Percentiles rank a stretch among this genome's conserved stretches.
Evolutionary conservation across 23 tunicate species (phyloP).

Genomic region (Ciona savignyi): DNA sequence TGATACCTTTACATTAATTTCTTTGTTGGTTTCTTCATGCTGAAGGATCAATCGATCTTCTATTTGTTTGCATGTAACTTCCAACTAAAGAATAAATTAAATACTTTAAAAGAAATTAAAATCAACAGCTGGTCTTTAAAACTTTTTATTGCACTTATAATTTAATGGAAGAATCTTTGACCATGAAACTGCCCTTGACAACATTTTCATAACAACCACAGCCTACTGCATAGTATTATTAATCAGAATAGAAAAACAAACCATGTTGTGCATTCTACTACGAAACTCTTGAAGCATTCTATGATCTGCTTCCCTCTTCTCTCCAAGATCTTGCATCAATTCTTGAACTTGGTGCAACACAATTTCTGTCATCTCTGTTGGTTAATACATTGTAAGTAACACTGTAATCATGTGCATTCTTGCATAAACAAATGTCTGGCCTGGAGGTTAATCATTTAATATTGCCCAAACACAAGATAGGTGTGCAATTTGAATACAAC

Average conservation of each 20-base stretch:
- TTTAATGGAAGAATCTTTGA: no score
- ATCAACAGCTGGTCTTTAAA: no score
- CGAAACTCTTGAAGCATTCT: slow-evolving; percentile 55
- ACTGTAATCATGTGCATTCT: no score
- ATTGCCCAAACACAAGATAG: no score
- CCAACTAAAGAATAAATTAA: slow-evolving; percentile 46
- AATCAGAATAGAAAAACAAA: neutral
- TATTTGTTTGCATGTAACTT: slow-evolving; percentile 41
- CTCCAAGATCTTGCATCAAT: slow-evolving; percentile 49
- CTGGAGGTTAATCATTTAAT: no score
- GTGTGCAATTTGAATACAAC: no score
- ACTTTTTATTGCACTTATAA: no score
- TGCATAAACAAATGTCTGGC: no score
- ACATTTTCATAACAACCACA: no score
- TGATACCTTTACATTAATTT: slow-evolving; percentile 38
- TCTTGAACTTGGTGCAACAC: slow-evolving; percentile 35
- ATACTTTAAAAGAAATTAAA: no score
- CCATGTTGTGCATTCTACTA: slow-evolving; percentile 36
- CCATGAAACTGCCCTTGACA: no score
- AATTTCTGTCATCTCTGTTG: neutral
- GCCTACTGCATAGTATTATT: neutral
- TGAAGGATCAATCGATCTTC: slow-evolving; percentile 32
- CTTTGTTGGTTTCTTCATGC: slow-evolving; percentile 53
- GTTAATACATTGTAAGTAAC: no score
- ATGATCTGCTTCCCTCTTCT: slow-evolving; percentile 59